Conservation (phyloP, 2,797 vertebrate species). For the Amniataba percoides region DNA sequence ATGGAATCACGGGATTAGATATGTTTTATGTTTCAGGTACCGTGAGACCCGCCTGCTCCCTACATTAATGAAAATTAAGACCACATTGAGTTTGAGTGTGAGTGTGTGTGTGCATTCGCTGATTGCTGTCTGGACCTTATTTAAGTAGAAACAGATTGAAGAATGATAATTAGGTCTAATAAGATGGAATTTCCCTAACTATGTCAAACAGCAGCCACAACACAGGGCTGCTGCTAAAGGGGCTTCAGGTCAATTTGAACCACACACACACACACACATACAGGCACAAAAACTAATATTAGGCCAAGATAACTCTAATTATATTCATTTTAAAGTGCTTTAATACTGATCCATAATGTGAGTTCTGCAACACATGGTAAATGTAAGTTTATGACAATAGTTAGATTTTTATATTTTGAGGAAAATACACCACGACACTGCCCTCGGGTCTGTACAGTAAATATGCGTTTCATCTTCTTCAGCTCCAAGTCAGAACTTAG, state of each 20-base stretch:
- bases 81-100: slow-evolving; percentile 74
- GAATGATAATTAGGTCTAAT: slow-evolving; percentile 88
- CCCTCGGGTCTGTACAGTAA: not conserved
- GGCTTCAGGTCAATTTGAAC: slow-evolving; percentile 70
- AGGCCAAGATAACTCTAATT: slow-evolving; percentile 5
- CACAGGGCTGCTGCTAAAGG: slow-evolving; percentile 69
- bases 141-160: slow-evolving; percentile 87
- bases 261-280: slow-evolving; percentile 21
- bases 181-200: slow-evolving; percentile 82
- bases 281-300: slow-evolving; percentile 11
- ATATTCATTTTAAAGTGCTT: not conserved
- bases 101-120: slow-evolving; percentile 67
- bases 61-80: slow-evolving; percentile 82
- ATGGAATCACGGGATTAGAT: slow-evolving; percentile 81
- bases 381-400: not conserved
- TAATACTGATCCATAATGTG: not conserved
- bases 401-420: too few relatives aligned
- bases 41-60: slow-evolving; percentile 67
- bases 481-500: too few relatives aligned
- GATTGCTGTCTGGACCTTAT: slow-evolving; percentile 85
- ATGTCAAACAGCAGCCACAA: slow-evolving; percentile 81
- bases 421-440: too few relatives aligned
- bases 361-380: not conserved
- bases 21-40: slow-evolving; percentile 79
- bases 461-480: not conserved